A percentile compares a stretch with the other conserved stretches of the same genome.
phyloP scores from a whole-genome alignment of 2,888 invertebrate species.

The Lasioglossum zephyrum region DNA sequence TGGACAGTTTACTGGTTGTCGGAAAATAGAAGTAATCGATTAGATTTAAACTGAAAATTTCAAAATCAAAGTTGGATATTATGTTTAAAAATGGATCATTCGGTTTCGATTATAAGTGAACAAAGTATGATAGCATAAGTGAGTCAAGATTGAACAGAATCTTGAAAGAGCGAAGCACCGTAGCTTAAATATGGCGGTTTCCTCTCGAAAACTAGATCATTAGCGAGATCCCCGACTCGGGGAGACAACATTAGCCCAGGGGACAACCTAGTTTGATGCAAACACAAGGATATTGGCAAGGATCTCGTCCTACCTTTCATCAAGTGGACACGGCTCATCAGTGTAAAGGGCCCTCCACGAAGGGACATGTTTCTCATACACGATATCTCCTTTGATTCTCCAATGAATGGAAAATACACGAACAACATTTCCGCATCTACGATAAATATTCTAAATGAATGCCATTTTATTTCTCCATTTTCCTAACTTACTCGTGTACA shows the following conservation, averaged over 20 bases:
- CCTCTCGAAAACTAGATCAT: not conserved
- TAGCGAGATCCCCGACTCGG: not conserved
- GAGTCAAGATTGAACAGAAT: not conserved
- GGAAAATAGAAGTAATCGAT: not conserved
- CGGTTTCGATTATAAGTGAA: not conserved
- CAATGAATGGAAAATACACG: not conserved
- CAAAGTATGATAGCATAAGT: not conserved
- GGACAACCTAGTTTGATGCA: constrained; percentile 19
- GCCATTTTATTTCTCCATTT: not conserved
- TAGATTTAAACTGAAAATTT: not conserved
- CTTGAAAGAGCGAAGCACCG: not conserved
- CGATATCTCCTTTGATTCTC: constrained; percentile 19
- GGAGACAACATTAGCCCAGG: constrained; percentile 22
- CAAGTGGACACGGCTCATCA: constrained; percentile 28
- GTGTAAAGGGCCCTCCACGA: constrained; percentile 8
- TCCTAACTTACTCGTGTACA: not conserved
- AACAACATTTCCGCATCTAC: not conserved
- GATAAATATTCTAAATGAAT: not conserved
- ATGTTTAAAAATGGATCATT: not conserved
- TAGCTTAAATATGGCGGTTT: not conserved
- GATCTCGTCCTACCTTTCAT: constrained; percentile 35
- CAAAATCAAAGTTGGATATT: not conserved
- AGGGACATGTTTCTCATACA: constrained; percentile 6
- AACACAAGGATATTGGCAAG: constrained; percentile 44
- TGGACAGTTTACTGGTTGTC: not conserved